Evolutionary conservation across 2,113 vertebrate genomes (phyloP).

Genomic region (Tautogolabrus adspersus): DNA sequence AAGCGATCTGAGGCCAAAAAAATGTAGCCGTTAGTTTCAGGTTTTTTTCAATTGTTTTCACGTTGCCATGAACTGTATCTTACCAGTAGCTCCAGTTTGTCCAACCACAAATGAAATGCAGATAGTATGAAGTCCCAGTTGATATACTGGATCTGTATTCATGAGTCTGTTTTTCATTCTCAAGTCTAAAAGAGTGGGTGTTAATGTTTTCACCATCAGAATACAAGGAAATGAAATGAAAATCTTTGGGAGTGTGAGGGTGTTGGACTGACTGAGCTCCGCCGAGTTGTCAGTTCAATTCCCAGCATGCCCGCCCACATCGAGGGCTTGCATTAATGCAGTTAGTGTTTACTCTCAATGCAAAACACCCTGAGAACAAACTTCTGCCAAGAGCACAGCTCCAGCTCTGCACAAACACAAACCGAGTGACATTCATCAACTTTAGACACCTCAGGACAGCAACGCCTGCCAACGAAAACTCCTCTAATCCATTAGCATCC

Average conservation of each 20-base stretch:
- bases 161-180: conserved; percentile 8
- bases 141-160: not conserved
- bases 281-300: conserved; percentile 57
- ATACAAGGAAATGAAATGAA: conserved; percentile 39
- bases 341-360: conserved; percentile 53
- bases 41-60: too few relatives aligned
- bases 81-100: not conserved
- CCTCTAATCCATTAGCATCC: conserved; percentile 52
- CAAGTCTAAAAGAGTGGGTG: conserved; percentile 18
- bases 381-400: conserved; percentile 42
- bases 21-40: too few relatives aligned
- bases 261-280: conserved; percentile 30
- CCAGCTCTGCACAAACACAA: conserved; percentile 25
- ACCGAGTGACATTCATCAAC: conserved; percentile 61
- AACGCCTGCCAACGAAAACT: conserved; percentile 47
- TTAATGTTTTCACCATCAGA: conserved; percentile 8
- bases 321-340: conserved; percentile 44
- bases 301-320: conserved; percentile 61
- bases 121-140: not conserved
- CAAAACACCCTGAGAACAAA: conserved; percentile 39
- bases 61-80: not conserved
- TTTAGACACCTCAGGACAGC: conserved; percentile 51
- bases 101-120: not conserved
- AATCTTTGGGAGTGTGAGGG: conserved; percentile 24
- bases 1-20: not conserved